A percentile compares a stretch with the other conserved stretches of the same genome.
Conservation (phyloP, 2,113 vertebrate species). For the Boleophthalmus pectinirostris region DNA sequence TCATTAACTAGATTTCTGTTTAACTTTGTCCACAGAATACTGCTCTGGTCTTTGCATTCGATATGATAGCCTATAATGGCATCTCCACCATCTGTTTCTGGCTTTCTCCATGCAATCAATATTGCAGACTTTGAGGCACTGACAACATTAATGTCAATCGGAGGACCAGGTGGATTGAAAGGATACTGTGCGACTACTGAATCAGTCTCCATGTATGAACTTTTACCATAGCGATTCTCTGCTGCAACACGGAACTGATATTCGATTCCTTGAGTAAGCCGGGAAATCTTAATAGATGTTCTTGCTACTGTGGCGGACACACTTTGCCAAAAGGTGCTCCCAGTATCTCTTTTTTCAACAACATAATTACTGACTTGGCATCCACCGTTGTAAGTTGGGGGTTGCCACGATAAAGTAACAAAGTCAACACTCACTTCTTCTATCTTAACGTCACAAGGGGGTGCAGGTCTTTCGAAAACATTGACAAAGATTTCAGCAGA, state of each 20-base stretch:
- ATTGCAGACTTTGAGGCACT: slow-evolving; percentile 91
- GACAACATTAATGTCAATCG: slow-evolving; percentile 82
- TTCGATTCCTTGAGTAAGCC: slow-evolving; percentile 87
- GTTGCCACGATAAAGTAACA: slow-evolving; percentile 89
- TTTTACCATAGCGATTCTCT: slow-evolving; percentile 97
- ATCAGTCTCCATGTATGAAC: slow-evolving; percentile 83
- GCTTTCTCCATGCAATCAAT: slow-evolving; percentile 88
- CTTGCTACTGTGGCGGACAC: slow-evolving; percentile 96
- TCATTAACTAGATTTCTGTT: slow-evolving; percentile 88
- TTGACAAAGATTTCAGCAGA: slow-evolving; percentile 84
- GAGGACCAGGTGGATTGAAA: slow-evolving; percentile 89
- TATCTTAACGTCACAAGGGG: slow-evolving; percentile 84
- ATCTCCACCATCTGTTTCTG: slow-evolving; percentile 92
- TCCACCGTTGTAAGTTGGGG: slow-evolving; percentile 92
- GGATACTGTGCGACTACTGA: slow-evolving; percentile 90
- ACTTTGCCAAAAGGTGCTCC: slow-evolving; percentile 88
- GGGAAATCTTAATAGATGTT: slow-evolving; percentile 90
- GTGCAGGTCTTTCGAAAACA: slow-evolving; percentile 93
- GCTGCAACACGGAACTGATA: slow-evolving; percentile 96
- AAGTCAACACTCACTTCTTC: slow-evolving; percentile 93
- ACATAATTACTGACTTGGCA: slow-evolving; percentile 96
- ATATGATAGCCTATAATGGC: slow-evolving; percentile 90
- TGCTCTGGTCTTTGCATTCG: slow-evolving; percentile 95
- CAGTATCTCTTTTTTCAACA: slow-evolving; percentile 93
- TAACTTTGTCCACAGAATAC: slow-evolving; percentile 95